Percentiles rank a stretch among this genome's conserved stretches.
phyloP scores from a whole-genome alignment of 2,797 vertebrate species.

The Telmatherina bonti region DNA sequence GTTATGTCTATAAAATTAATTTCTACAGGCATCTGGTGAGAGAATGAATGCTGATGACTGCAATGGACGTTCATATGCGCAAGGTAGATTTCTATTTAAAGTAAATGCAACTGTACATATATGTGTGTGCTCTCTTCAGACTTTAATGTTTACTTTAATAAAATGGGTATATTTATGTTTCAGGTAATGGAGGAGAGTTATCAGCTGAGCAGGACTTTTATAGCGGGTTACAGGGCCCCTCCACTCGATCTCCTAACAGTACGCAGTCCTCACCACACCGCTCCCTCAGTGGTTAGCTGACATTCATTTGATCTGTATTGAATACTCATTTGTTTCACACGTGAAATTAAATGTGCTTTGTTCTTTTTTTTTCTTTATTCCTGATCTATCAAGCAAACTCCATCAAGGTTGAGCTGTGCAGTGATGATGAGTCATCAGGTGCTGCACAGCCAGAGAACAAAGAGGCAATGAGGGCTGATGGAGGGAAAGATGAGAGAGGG shows the following conservation, averaged over 20 bases:
- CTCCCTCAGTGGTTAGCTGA: constrained; percentile 89
- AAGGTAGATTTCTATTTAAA: constrained; percentile 80
- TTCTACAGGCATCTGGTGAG: constrained; percentile 83
- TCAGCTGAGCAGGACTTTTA: constrained; percentile 93
- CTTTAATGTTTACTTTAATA: constrained; percentile 43
- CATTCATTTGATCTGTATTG: not conserved
- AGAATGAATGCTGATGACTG: constrained; percentile 96
- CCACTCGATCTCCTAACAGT: constrained; percentile 92
- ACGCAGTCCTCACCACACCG: constrained; percentile 92
- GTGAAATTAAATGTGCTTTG: constrained; percentile 11
- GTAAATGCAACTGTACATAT: not conserved
- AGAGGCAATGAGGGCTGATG: constrained; percentile 85
- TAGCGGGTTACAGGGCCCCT: constrained; percentile 85
- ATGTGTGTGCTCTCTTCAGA: constrained; percentile 36
- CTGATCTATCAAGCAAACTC: constrained; percentile 85
- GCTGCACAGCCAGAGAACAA: constrained; percentile 85
- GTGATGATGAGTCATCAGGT: constrained; percentile 90
- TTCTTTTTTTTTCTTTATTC: constrained; percentile 2
- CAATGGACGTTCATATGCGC: constrained; percentile 91
- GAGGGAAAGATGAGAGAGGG: constrained; percentile 84
- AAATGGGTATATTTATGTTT: constrained; percentile 61
- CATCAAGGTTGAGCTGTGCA: constrained; percentile 97
- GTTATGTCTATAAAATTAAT: constrained; percentile 11
- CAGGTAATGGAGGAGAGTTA: constrained; percentile 93
- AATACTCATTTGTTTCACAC: not conserved